Evolutionary conservation across 2,888 invertebrate species (phyloP), one percentile per base, ranked within the genome.

Genomic region (Leucoma salicis): DNA sequence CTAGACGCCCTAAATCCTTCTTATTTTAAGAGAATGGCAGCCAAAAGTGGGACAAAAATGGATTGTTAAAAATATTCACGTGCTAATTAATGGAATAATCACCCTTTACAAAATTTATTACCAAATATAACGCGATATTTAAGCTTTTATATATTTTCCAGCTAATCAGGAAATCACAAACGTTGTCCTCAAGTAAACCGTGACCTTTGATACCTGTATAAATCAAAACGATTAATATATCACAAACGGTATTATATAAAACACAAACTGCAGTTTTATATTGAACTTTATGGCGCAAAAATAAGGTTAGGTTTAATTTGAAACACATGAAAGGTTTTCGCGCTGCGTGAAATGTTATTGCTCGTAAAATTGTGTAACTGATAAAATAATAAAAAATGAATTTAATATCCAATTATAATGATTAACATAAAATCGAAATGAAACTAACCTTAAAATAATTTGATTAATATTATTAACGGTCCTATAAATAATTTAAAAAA

Each of bases 181-280:
- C 61, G 41, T 46, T 51, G 49, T 45, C 50, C 40, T 42, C 34
- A 25, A 36, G 25, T 15, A 33, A 36, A 35, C 54, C 58, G 42
- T 52, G 52, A 57, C 44, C 55, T 36, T 37, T 39, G 39, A 37
- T 42, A 46, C 21, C 18, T 32, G 37, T 44, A 53, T 44, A 45
- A 57, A 50, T 41, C 39, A 39, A 44, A 60, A 60, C 49, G 39
- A 57, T 63, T 63, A 57, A 63, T 56, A 55, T 57, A 57, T 44
- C 46, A 49, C 42, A 45, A 39, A 25, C 33, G 35, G 40, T 50
- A 53, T 58, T 61, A 58, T 49, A 45, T 38, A 36, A 40, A 60
- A 58, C 53, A 56, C 61, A 31, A 54, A 41, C 39, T 15, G 29
- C 8, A 14, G 27, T 34, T 40, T n/a, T 1, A 15, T 35, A 43